These are phyloP conservation scores for Pangasius mekongensis DNA, from an alignment of 2,797 vertebrate species.

Conservation along the genomic window DNA sequence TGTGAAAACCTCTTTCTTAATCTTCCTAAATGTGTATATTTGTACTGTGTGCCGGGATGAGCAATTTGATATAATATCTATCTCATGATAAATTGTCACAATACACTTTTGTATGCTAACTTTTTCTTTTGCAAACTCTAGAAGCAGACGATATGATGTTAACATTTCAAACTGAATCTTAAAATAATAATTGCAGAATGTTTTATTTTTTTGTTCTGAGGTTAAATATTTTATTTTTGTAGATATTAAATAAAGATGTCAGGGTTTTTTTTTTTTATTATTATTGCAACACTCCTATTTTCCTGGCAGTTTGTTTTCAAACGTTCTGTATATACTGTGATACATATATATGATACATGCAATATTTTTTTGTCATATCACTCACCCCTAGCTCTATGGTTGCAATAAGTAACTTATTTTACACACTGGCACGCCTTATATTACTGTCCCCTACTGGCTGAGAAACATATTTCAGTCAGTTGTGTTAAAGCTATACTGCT, in stretches of 20 bases:
- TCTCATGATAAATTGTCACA: neutral
- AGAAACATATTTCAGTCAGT: neutral
- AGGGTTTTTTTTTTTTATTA: neutral
- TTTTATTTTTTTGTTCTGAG: neutral
- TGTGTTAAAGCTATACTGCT: neutral
- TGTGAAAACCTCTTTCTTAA: neutral
- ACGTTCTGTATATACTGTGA: neutral
- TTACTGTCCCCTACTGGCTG: neutral
- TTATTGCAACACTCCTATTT: neutral
- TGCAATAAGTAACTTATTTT: neutral
- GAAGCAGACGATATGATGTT: neutral
- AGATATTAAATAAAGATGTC: neutral
- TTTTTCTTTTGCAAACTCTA: neutral
- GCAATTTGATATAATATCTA: neutral
- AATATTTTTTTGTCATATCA: neutral
- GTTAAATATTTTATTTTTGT: neutral
- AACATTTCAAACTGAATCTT: neutral
- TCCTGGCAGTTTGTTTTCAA: neutral
- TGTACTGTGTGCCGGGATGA: neutral
- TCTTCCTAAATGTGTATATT: neutral
- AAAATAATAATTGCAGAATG: neutral
- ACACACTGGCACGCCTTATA: neutral
- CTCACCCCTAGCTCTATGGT: neutral
- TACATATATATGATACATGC: neutral
- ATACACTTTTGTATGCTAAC: neutral